A percentile compares a stretch with the other conserved stretches of the same genome.
These are phyloP conservation scores for Mesoligia furuncula DNA, from an alignment of 2,888 invertebrate species.

Conservation along the genomic window DNA sequence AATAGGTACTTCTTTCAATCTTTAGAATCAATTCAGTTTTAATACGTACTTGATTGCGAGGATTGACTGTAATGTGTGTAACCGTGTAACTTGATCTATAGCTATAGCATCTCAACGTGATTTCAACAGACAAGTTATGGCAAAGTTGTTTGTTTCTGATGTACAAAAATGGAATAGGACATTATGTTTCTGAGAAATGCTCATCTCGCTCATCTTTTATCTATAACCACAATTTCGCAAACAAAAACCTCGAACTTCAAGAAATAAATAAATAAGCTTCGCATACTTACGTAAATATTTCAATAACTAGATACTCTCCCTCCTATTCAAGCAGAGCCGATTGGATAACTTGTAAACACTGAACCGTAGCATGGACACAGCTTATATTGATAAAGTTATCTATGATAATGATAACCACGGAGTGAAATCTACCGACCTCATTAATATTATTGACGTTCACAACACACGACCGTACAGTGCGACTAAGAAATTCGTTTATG, in stretches of 20 bases:
- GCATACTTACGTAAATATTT: constrained; percentile 45
- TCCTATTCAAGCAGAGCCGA: background rate
- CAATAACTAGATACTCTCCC: background rate
- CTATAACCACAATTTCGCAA: background rate
- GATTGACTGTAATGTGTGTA: constrained; percentile 3
- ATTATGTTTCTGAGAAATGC: constrained; percentile 18
- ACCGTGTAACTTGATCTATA: background rate
- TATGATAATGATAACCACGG: constrained; percentile 52
- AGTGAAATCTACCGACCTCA: constrained; percentile 45
- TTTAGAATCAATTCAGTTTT: constrained; percentile 9
- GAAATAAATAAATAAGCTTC: background rate
- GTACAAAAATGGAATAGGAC: background rate
- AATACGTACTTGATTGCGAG: background rate
- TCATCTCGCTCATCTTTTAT: background rate
- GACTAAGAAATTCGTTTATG: background rate
- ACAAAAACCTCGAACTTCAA: background rate
- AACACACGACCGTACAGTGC: constrained; percentile 18
- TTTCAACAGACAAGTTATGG: background rate
- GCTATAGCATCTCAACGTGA: background rate
- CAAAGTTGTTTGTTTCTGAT: background rate
- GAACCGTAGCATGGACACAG: constrained; percentile 32
- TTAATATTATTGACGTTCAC: constrained; percentile 19
- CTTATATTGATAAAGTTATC: constrained; percentile 57
- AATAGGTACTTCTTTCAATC: no score
- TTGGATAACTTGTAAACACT: constrained; percentile 48